Base-by-base conservation (phyloP, 2,113 vertebrate genomes). In the Mobula hypostoma region DNA sequence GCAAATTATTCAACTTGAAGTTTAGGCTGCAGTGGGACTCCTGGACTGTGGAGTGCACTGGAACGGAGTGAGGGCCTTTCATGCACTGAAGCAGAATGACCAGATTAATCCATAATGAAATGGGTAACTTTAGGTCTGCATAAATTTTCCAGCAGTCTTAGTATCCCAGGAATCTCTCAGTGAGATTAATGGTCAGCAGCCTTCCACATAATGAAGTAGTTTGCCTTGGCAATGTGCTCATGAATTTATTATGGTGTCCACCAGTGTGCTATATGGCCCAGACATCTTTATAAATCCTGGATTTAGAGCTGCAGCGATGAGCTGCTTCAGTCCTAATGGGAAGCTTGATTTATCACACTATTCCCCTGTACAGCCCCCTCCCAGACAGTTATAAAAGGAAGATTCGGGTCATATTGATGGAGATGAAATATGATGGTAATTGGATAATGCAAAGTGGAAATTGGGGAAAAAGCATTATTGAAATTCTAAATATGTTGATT, bases 211-310 rank as follows among this genome's bases (percentile, higher is more conserved):
- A 98, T 98, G 97, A 99, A 98, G 97, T 98, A 97, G 95, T 98
- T 98, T 98, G 97, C 97, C 97, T 98, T 98, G 98, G 98, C 98
- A 98, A 97, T 97, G 96, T 97, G 96, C 98, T 98, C 97, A 97
- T 98, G 97, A 98, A 98, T 99, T 99, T 98, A 98, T 98, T 98
- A 98, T 97, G 96, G 97, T 98, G 98, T 98, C 98, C 98, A 98
- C 97, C 97, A 98, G 97, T 97, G 97, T 97, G 97, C 97, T 97
- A 97, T 97, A 97, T 95, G 96, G 97, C 96, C 96, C 96, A 97
- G 97, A 97, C 97, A 97, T 98, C 98, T 98, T 98, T 98, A 98
- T 99, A 98, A 98, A 98, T 98, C 98, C 97, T 97, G 96, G 96
- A 96, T 97, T 97, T 97, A 97, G 96, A 96, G 96, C 96, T 95